Percentiles rank a stretch among this genome's conserved stretches.
Evolutionary conservation across 2,113 vertebrate genomes (phyloP).

Genomic region (Xiphophorus hellerii): DNA sequence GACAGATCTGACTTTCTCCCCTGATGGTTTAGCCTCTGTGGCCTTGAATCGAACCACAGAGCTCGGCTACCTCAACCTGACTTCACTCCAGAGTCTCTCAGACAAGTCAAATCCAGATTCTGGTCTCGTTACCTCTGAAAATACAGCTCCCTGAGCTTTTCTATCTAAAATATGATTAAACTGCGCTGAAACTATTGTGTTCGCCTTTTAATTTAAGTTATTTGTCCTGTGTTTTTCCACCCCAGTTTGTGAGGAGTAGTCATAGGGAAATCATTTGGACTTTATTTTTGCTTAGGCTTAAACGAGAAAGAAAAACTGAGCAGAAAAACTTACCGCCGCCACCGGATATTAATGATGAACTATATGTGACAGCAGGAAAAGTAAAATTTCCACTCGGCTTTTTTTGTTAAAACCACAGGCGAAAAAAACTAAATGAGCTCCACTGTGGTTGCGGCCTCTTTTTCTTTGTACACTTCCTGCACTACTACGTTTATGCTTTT

Average conservation of each 20-base stretch:
- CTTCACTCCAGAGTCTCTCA: slow-evolving; percentile 7
- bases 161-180: neutral
- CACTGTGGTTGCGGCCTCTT: neutral
- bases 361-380: too few relatives aligned
- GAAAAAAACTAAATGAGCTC: too few relatives aligned
- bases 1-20: neutral
- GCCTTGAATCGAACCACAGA: slow-evolving; percentile 35
- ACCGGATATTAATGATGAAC: too few relatives aligned
- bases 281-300: neutral
- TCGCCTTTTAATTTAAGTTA: neutral
- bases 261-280: neutral
- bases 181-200: neutral
- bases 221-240: neutral
- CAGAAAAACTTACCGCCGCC: too few relatives aligned
- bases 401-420: neutral
- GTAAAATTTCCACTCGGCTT: neutral
- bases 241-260: neutral
- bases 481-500: neutral
- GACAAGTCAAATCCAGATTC: neutral
- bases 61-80: slow-evolving; percentile 66
- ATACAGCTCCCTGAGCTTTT: slow-evolving; percentile 8
- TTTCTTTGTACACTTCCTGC: neutral
- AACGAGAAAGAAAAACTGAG: neutral
- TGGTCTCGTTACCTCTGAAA: slow-evolving; percentile 17
- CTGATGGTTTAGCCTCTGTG: neutral